These are phyloP conservation scores for Plagodis pulveraria DNA, from an alignment of 2,888 invertebrate genomes.

Conservation along the genomic window DNA sequence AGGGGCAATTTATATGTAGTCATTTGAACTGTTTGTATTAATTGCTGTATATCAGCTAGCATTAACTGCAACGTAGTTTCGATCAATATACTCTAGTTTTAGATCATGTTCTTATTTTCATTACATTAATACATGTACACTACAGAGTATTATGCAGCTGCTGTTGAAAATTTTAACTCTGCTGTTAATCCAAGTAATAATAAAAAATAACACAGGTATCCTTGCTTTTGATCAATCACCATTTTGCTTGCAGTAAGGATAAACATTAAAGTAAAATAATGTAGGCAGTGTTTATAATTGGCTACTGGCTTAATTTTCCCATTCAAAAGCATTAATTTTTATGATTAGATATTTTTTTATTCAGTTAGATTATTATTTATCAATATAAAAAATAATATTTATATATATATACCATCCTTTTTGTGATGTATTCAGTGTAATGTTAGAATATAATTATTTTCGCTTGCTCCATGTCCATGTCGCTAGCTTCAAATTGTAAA, in stretches of 20 bases:
- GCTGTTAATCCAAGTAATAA: conserved; percentile 58
- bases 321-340: conserved; percentile 21
- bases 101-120: background rate
- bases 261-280: conserved; percentile 52
- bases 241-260: conserved; percentile 68
- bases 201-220: conserved; percentile 52
- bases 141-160: conserved; percentile 11
- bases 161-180: conserved; percentile 36
- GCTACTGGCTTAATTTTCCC: conserved; percentile 7
- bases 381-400: conserved; percentile 13
- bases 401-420: conserved; percentile 4
- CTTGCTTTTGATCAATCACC: conserved; percentile 58
- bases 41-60: too few species aligned
- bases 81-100: conserved; percentile 1
- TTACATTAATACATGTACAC: background rate
- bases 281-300: conserved; percentile 27
- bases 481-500: conserved; percentile 37
- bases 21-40: too few species aligned
- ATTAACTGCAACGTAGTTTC: too few species aligned
- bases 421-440: conserved; percentile 15
- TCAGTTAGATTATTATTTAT: conserved; percentile 26
- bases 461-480: conserved; percentile 22
- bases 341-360: conserved; percentile 31
- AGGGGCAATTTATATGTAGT: too few species aligned
- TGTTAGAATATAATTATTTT: conserved; percentile 26